Conservation (phyloP, 92 coral and sea anemone genomes). For the Phymanthus crucifer region DNA sequence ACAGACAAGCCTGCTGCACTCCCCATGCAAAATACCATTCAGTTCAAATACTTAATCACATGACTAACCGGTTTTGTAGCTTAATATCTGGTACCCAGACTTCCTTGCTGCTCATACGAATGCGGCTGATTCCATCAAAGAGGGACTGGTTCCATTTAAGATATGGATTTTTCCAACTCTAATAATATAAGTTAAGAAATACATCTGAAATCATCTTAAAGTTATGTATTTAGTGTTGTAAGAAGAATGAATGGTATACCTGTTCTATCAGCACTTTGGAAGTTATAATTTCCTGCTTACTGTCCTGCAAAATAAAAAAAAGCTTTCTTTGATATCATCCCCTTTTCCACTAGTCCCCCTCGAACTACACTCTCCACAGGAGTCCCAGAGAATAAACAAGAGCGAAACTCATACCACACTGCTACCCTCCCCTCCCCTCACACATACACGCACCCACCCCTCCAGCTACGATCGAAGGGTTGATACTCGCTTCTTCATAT, state of each 20-base stretch:
- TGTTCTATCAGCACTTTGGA: background rate
- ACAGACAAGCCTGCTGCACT: too few relatives aligned
- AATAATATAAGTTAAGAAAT: background rate
- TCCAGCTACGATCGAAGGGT: background rate
- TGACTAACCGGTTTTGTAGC: conserved; percentile 47
- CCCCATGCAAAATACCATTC: too few relatives aligned
- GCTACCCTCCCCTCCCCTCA: too few relatives aligned
- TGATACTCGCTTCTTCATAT: background rate
- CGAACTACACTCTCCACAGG: background rate
- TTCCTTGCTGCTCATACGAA: conserved; percentile 38
- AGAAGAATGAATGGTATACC: background rate
- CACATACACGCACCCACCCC: conserved; percentile 21
- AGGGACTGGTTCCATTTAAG: conserved; percentile 43
- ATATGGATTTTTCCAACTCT: conserved; percentile 60
- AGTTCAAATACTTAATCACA: background rate
- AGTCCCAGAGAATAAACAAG: background rate
- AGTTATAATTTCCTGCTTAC: background rate
- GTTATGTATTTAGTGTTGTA: too few relatives aligned
- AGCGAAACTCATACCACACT: background rate
- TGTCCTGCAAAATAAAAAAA: background rate
- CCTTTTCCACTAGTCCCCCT: too few relatives aligned
- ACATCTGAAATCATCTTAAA: background rate
- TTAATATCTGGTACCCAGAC: conserved; percentile 63
- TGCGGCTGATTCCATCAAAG: conserved; percentile 32
- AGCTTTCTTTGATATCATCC: background rate